Base-by-base conservation (phyloP, 2,888 invertebrate species). In the Sinodicranocentrus sp. region DNA sequence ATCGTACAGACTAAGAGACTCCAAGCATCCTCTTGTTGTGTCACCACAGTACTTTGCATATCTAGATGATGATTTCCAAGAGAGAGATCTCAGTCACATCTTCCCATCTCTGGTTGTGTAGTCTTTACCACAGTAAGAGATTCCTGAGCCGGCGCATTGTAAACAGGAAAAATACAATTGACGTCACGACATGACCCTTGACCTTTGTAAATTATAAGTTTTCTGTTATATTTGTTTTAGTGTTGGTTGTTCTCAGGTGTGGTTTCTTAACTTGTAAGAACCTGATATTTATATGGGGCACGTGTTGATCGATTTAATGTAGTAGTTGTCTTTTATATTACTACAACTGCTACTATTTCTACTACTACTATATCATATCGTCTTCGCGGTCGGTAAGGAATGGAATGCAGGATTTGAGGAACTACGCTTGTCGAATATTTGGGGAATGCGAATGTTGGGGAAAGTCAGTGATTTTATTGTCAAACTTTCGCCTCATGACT, bases 171-270 rank as follows among this genome's bases (percentile, higher is more conserved):
- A 84, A 78, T 86, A 85, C 85, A 63, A 87, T 86, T 88, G 88
- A 88, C 88, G 88, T 88, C 88, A 88, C 84, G 72, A 82, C 65
- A 78, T 86, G 85, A 88, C 88, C 88, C 87, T 86, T 88, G 88
- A 88, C 88, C 88, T 88, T 88, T 71, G 83, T 72, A 77, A 71
- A 83, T 76, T 68, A 71, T 63, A 70, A 77, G 33, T 76, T 57
- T 70, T 67, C 57, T 63, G 52, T 71, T 48, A 57, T 84, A 80
- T 84, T 80, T 63, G 72, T 59, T 80, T 70, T 25, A 17, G 67
- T 70, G 68, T 25, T 67, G 15, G 33, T 61, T 54, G 21, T n/a
- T 67, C 75, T 63, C 79, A 80, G 79, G 85, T 83, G 83, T 80
- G 83, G 72, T 83, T 83, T 54, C 1, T 15, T 8, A 28, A 61